Base-by-base conservation (phyloP, 2,113 vertebrate species). In the Machaerirhynchus nigripectus region DNA sequence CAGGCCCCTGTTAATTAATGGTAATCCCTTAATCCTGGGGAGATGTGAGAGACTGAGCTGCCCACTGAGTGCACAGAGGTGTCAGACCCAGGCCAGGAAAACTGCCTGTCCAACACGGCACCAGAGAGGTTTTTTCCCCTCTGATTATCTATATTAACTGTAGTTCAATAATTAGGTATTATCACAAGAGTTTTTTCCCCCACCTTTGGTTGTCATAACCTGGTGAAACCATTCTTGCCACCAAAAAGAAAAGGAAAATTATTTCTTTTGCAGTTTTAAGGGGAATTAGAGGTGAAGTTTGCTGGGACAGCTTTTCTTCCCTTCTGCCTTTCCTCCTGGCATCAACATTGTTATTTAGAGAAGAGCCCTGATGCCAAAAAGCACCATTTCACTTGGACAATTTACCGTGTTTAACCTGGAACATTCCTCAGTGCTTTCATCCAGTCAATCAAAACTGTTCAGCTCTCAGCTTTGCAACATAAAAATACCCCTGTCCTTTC, bases 1-100 rank as follows among this genome's bases (percentile, higher is more conserved):
- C 98, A 98, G 98, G 98, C 97, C 97, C 96, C 88, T 97, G 97
- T 96, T 99, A 98, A 99, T 99, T 98, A 98, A 99, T 99, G 98
- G 95, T 98, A 99, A 99, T 99, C 98, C 98, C 98, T 99, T 98
- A 98, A 98, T 98, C 98, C 98, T 57, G 59, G 96, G 96, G 97
- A 98, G 98, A 97, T 97, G 97, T 71, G 84, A 97, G 97, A 97
- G 95, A 95, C 96, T 87, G 85, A 90, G 87, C 95, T 96, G 87
- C 68, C 71, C 74, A 40, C 44, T 24, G 55, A 67, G 63, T 3
- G 2, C 39, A 16, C 46, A 7, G 56, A 87, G 37, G 74, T 57
- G 71, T 57, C 70, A 39, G 87, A 39, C 28, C 50, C 33, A 0
- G 14, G 55, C 26, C 17, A 78, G 63, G 67, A 53, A 21, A 55